A percentile compares a stretch with the other conserved stretches of the same genome.
phyloP scores from a whole-genome alignment of 2,113 vertebrate species.

The Chloropsis cyanopogon region DNA sequence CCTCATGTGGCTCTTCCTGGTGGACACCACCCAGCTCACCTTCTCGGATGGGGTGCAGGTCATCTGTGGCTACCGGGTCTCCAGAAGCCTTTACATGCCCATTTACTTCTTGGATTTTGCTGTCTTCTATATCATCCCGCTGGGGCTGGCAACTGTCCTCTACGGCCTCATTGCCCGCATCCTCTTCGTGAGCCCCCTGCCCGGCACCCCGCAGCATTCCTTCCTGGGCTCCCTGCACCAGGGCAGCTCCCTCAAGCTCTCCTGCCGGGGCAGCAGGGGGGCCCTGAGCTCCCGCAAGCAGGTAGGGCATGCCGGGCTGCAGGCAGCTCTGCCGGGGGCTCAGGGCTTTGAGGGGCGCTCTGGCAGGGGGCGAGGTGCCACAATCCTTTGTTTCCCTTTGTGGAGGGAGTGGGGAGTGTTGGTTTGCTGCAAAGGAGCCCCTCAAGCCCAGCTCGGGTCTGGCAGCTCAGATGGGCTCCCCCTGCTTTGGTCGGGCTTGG shows the following conservation, averaged over 20 bases:
- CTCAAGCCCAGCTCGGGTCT: background rate
- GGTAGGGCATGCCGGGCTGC: constrained; percentile 55
- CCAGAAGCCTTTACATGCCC: constrained; percentile 83
- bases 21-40: constrained; percentile 77
- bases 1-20: constrained; percentile 87
- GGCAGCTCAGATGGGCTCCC: background rate
- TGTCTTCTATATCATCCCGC: constrained; percentile 77
- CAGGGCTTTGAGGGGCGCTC: background rate
- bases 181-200: constrained; percentile 76
- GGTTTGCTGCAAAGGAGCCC: background rate
- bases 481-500: background rate
- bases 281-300: constrained; percentile 78
- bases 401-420: background rate
- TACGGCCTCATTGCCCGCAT: constrained; percentile 80
- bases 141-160: constrained; percentile 78
- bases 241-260: constrained; percentile 57
- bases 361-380: background rate
- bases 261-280: constrained; percentile 59
- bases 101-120: constrained; percentile 86
- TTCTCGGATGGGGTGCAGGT: constrained; percentile 78
- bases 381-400: background rate
- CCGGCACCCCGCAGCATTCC: constrained; percentile 40
- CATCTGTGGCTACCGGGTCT: constrained; percentile 80
- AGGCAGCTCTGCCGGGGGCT: background rate
- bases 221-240: constrained; percentile 68